Base-by-base conservation (phyloP, 2,888 invertebrate genomes). In the Megamerina dolium region DNA sequence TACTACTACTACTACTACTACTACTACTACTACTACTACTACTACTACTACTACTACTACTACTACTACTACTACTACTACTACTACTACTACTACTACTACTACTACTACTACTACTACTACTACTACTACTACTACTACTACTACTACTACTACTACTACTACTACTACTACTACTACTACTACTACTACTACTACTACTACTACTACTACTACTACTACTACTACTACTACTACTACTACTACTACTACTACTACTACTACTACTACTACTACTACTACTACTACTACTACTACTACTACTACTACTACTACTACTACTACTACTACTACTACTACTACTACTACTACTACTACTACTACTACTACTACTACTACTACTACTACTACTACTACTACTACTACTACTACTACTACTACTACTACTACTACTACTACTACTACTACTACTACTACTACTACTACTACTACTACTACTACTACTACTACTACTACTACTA, bases 171-270 rank as follows among this genome's bases (percentile, higher is more conserved):
- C 26, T 26, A 26, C 13, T 37, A 19, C 26, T 19, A 36, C 37
- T 36, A 16, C 41, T 33, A 18, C 37, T 19, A 20, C 31, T 26
- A 31, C 34, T 40, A 30, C 40, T 45, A 49, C 41, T 44, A 31
- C 41, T 50, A 45, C 48, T 26, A 26, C 26, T 26, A 26, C 26
- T 32, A 32, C 16, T 32, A 32, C 16, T 32, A 32, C 16, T 32
- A 32, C 16, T 32, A 32, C 16, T 32, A 32, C n/a, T 32, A 32
- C 16, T 32, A 32, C 16, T 32, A 32, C 16, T 32, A 32, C 16
- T 32, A 32, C 16, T 32, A 32, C 16, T 32, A 32, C n/a, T 32
- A 32, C n/a, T 32, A 32, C n/a, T 32, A 32, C 16, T 32, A 32
- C 16, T 32, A 32, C 16, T 32, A 32, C 16, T 32, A 32, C 16